phyloP scores from a whole-genome alignment of 2,797 vertebrate species.

The Trichosurus vulpecula region DNA sequence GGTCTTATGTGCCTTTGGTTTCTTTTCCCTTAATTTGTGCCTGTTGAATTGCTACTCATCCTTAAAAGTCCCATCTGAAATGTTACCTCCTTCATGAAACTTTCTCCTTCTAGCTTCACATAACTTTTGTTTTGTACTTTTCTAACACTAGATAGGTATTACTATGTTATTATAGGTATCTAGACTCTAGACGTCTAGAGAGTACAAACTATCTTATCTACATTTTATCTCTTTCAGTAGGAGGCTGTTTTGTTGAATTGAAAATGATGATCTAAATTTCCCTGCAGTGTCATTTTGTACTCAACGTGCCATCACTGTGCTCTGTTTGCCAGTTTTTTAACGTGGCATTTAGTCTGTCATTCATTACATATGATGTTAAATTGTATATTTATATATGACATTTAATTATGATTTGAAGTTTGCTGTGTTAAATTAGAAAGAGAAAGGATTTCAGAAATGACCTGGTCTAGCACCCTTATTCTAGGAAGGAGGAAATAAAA shows the following conservation, averaged over 20 bases:
- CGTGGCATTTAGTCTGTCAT: neutral
- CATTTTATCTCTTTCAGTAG: neutral
- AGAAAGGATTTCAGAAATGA: neutral
- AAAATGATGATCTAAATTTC: neutral
- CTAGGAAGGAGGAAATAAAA: neutral
- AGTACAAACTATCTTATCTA: neutral
- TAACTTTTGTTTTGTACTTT: neutral
- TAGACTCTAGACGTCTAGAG: neutral
- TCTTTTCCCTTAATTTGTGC: neutral
- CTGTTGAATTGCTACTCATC: neutral
- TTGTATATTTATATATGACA: neutral
- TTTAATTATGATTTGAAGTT: conserved; percentile 7
- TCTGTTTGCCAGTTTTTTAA: neutral
- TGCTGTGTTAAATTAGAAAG: conserved; percentile 1
- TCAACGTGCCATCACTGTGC: neutral
- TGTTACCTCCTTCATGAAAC: neutral
- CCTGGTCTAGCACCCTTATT: neutral
- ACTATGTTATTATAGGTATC: neutral
- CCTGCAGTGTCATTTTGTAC: neutral
- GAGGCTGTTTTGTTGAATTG: neutral
- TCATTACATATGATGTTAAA: neutral
- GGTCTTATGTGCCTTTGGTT: neutral
- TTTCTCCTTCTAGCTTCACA: neutral
- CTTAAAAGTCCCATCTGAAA: neutral
- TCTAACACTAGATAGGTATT: neutral